Evolutionary conservation across 2,888 invertebrate species (phyloP), one percentile per base, ranked within the genome.

Genomic region (Carpatolechia fugitivella): DNA sequence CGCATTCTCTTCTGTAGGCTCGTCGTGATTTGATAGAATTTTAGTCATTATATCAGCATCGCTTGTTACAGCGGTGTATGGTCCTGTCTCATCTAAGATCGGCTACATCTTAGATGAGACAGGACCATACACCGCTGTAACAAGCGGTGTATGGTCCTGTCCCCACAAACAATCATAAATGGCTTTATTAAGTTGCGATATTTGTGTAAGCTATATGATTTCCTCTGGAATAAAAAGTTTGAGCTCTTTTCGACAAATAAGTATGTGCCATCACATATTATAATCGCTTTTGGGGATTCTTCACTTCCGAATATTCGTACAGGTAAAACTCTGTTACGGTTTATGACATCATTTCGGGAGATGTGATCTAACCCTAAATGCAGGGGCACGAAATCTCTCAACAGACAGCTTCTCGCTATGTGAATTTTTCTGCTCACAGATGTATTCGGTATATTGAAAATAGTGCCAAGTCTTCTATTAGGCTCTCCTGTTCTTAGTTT

Each of bases 71-170:
- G 62, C 62, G 46, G 60, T 52, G 56, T 61, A n/a, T n/a, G n/a
- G n/a, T n/a, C n/a, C n/a, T n/a, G n/a, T n/a, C n/a, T n/a, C n/a
- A n/a, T n/a, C n/a, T n/a, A n/a, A n/a, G n/a, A n/a, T n/a, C n/a
- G n/a, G n/a, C n/a, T n/a, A n/a, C n/a, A n/a, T n/a, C n/a, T n/a
- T n/a, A n/a, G n/a, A n/a, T n/a, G n/a, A n/a, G n/a, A n/a, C n/a
- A n/a, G n/a, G n/a, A n/a, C n/a, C n/a, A n/a, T n/a, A 61, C 56
- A 52, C 60, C 46, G 62, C 62, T 1, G 61, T 57, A 16, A 59
- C 41, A 20, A 54, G 48, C 11, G 59, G 59, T 56, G 57, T n/a
- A n/a, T n/a, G n/a, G n/a, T n/a, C n/a, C n/a, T n/a, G 56, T 63
- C 61, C 7, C 30, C 40, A 20, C 62, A 57, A 7, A 60, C 56